These are phyloP conservation scores for Nycticryphes semicollaris DNA, from an alignment of 2,113 vertebrate species.

Conservation along the genomic window DNA sequence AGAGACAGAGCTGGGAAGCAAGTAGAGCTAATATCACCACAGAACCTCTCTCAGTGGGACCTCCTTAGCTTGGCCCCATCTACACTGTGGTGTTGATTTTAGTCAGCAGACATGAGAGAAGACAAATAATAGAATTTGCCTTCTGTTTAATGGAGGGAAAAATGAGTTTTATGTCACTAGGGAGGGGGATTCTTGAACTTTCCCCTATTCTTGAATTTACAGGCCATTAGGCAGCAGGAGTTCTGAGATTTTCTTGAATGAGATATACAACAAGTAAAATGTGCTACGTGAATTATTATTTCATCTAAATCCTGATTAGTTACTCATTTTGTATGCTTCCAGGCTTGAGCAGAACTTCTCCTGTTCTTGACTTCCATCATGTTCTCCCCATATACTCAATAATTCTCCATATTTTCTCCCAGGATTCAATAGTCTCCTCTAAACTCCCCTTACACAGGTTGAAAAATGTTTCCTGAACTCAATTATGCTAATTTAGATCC, in stretches of 20 bases:
- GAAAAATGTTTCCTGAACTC: neutral
- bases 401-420: neutral
- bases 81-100: neutral
- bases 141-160: neutral
- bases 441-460: neutral
- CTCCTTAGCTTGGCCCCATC: neutral
- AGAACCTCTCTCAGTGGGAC: neutral
- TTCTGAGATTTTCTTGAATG: constrained; percentile 16
- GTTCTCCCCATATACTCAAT: neutral
- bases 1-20: neutral
- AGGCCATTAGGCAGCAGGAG: neutral
- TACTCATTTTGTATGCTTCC: neutral
- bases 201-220: constrained; percentile 7
- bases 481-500: neutral
- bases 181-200: neutral
- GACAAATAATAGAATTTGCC: neutral
- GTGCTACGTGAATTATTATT: neutral
- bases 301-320: neutral
- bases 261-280: neutral
- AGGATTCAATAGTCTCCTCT: neutral
- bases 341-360: neutral
- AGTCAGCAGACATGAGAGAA: neutral
- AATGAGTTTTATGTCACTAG: neutral
- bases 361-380: neutral
- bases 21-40: neutral